Base-by-base conservation (phyloP, 2,888 invertebrate genomes). In the Philhelius pedissequus region DNA sequence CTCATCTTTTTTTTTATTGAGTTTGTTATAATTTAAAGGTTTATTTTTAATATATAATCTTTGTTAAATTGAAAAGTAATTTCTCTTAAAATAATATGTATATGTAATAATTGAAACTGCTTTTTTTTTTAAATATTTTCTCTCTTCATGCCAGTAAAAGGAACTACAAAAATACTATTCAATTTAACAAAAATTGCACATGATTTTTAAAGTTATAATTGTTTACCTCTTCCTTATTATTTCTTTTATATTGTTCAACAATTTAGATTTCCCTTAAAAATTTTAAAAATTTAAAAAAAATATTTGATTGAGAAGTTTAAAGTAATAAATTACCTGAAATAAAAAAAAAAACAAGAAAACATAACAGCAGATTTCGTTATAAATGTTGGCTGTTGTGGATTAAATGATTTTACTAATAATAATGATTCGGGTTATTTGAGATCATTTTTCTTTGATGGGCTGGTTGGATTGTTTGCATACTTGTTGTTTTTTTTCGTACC, bases 181-280 rank as follows among this genome's bases (percentile, higher is more conserved):
- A 73, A 73, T 82, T 78, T 73, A 82, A 77, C 68, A 82, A 78
- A 82, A 82, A 77, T 77, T 82, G 68, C 54, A 73, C 82, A 77
- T 73, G 56, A 66, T 30, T 70, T 45, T 25, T 27, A 11, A 58
- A 25, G 18, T 18, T 69, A 3, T 48, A n/a, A n/a, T 9, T 25
- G 48, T 58, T 35, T 35, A 11, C 18, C 60, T 52, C 15, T 54
- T 68, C 50, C 45, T 13, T 25, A n/a, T 32, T 30, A n/a, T 32
- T 30, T 68, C 3, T 40, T 48, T 56, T 52, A 20, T 43, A 54
- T 62, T 74, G 35, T 68, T 74, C 30, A 43, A 66, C 54, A 54
- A 75, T 75, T 76, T 54, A 38, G 43, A 69, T 25, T 43, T 60
- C 4, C 40, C 38, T 58, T 73, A 68, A 73, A 38, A 74, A 69